A percentile compares a stretch with the other conserved stretches of the same genome.
Conservation (phyloP, 2,888 invertebrate genomes). For the Chymomyza procnemis region DNA sequence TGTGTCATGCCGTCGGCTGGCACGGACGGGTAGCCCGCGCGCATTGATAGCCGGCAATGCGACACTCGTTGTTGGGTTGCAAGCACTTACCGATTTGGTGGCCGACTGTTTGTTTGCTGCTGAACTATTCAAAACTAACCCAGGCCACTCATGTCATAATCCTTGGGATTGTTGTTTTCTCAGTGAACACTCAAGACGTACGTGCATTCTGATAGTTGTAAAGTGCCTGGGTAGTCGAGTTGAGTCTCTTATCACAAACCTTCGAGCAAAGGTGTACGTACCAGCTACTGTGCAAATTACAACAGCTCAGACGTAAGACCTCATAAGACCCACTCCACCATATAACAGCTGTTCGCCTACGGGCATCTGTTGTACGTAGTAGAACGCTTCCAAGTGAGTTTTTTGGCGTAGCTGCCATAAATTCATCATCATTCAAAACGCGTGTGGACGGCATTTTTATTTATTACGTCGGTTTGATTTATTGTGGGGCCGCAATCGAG, state of each 20-base stretch:
- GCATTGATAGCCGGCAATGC: constrained; percentile 53
- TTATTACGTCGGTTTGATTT: constrained; percentile 54
- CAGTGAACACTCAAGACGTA: constrained; percentile 40
- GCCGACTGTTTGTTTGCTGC: constrained; percentile 27
- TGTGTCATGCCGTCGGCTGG: constrained; percentile 1
- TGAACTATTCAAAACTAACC: constrained; percentile 60
- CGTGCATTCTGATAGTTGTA: constrained; percentile 51
- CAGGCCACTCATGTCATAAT: constrained; percentile 51
- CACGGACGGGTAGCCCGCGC: constrained; percentile 16
- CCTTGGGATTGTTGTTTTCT: constrained; percentile 65
- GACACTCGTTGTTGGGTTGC: constrained; percentile 28
- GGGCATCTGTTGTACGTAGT: background rate
- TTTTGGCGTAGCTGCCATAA: constrained; percentile 54
- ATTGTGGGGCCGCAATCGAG: constrained; percentile 39
- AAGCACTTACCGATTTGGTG: constrained; percentile 15
- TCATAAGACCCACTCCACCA: constrained; percentile 12
- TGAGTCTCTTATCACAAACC: constrained; percentile 2
- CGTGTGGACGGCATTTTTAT: constrained; percentile 40
- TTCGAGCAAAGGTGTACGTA: constrained; percentile 7
- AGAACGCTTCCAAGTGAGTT: constrained; percentile 34
- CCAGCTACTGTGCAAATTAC: constrained; percentile 57
- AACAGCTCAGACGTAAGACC: background rate
- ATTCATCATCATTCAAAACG: constrained; percentile 65
- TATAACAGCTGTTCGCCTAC: constrained; percentile 32
- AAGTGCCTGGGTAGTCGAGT: constrained; percentile 15